Evolutionary conservation across 2,888 invertebrate species (phyloP).

Genomic region (Aleiodes leptofemur): DNA sequence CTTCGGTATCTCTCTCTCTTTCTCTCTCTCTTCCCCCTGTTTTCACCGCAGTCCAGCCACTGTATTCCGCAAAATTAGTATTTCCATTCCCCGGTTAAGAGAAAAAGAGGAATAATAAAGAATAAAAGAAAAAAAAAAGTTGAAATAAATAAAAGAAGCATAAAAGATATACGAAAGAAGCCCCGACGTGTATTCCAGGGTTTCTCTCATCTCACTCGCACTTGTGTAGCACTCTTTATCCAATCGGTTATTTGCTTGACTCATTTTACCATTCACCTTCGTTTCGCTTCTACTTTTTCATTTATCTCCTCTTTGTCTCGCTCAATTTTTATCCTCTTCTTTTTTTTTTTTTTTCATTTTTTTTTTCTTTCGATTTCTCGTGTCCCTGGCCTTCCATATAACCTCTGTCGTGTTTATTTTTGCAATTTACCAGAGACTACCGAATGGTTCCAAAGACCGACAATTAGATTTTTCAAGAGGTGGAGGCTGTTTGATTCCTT

Average conservation of each 20-base stretch:
- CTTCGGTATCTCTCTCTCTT: slow-evolving; percentile 46
- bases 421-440: slow-evolving; percentile 68
- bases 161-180: slow-evolving; percentile 29
- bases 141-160: slow-evolving; percentile 37
- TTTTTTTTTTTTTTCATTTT: slow-evolving; percentile 36
- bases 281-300: slow-evolving; percentile 3
- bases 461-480: slow-evolving; percentile 71
- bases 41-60: slow-evolving; percentile 74
- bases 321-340: slow-evolving; percentile 33
- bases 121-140: slow-evolving; percentile 49
- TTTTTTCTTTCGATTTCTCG: slow-evolving; percentile 33
- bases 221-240: background rate
- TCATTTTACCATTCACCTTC: slow-evolving; percentile 33
- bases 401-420: slow-evolving; percentile 69
- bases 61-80: slow-evolving; percentile 76
- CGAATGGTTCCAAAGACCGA: slow-evolving; percentile 65
- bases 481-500: background rate
- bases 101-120: slow-evolving; percentile 60
- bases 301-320: slow-evolving; percentile 7
- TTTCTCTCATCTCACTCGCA: slow-evolving; percentile 9
- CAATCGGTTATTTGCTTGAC: slow-evolving; percentile 1
- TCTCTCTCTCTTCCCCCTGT: slow-evolving; percentile 15
- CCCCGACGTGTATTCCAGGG: slow-evolving; percentile 17
- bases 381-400: slow-evolving; percentile 26
- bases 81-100: slow-evolving; percentile 71